A percentile compares a stretch with the other conserved stretches of the same genome.
Conservation (phyloP, 2,113 vertebrate species). For the Sander vitreus region DNA sequence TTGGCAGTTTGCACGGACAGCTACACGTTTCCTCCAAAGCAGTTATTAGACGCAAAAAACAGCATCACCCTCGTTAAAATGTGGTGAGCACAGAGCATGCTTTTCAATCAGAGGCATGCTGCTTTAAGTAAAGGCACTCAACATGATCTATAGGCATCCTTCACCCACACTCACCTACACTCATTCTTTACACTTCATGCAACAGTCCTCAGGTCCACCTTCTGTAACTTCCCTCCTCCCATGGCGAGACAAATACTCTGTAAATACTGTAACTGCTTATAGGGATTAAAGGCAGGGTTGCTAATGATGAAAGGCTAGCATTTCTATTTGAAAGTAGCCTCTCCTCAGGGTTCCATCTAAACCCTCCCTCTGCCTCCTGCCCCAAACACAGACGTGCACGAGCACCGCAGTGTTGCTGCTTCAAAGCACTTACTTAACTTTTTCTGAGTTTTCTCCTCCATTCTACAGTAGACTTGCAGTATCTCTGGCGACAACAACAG, state of each 20-base stretch:
- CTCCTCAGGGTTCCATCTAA: too few species aligned
- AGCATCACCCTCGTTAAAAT: background rate
- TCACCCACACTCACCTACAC: background rate
- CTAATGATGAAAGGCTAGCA: too few species aligned
- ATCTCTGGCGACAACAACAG: too few species aligned
- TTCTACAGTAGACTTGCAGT: too few species aligned
- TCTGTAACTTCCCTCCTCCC: background rate
- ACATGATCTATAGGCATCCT: slow-evolving; percentile 26
- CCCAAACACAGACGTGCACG: too few species aligned
- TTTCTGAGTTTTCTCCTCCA: too few species aligned
- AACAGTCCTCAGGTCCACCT: background rate
- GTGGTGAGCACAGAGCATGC: slow-evolving; percentile 29
- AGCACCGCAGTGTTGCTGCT: too few species aligned
- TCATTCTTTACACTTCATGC: background rate
- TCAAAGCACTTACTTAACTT: too few species aligned
- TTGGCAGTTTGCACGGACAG: slow-evolving; percentile 68
- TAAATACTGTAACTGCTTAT: background rate
- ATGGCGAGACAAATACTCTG: background rate
- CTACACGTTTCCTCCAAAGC: slow-evolving; percentile 36
- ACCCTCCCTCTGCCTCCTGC: too few species aligned
- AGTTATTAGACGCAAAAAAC: slow-evolving; percentile 13
- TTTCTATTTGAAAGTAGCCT: too few species aligned
- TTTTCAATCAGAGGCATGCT: slow-evolving; percentile 54
- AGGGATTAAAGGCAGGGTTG: background rate
- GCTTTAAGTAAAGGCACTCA: slow-evolving; percentile 74